phyloP scores from a whole-genome alignment of 2,113 vertebrate genomes.

The Ancistrus triradiatus region DNA sequence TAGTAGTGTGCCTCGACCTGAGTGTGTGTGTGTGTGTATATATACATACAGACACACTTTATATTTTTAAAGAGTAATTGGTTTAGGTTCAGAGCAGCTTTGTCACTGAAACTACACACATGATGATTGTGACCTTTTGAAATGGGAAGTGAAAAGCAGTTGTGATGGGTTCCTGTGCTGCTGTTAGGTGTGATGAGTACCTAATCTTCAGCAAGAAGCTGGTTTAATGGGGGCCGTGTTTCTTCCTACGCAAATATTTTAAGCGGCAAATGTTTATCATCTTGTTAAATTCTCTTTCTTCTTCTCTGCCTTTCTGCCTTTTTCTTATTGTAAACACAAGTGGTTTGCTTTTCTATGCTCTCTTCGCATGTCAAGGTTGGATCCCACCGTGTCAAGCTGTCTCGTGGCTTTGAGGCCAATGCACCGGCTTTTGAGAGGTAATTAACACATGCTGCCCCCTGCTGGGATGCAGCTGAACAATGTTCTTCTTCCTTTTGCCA shows the following conservation, averaged over 20 bases:
- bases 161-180: too few relatives aligned
- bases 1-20: too few relatives aligned
- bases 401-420: constrained; percentile 93
- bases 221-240: constrained; percentile 13
- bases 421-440: constrained; percentile 98
- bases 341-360: neutral
- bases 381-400: constrained; percentile 97
- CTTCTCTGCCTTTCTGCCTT: neutral
- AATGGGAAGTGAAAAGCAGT: neutral
- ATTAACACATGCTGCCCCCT: constrained; percentile 43
- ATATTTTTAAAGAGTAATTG: too few relatives aligned
- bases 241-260: constrained; percentile 7
- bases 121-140: neutral
- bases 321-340: neutral
- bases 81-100: neutral
- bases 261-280: too few relatives aligned
- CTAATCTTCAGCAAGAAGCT: neutral
- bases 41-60: too few relatives aligned
- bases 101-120: neutral
- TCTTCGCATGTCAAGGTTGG: constrained; percentile 76
- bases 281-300: too few relatives aligned
- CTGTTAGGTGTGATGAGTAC: neutral
- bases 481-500: too few relatives aligned
- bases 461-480: too few relatives aligned
- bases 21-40: too few relatives aligned